Percentiles rank a stretch among this genome's conserved stretches.
phyloP scores from a whole-genome alignment of 1,140 invertebrate species.

The Adoxophyes honmai region DNA sequence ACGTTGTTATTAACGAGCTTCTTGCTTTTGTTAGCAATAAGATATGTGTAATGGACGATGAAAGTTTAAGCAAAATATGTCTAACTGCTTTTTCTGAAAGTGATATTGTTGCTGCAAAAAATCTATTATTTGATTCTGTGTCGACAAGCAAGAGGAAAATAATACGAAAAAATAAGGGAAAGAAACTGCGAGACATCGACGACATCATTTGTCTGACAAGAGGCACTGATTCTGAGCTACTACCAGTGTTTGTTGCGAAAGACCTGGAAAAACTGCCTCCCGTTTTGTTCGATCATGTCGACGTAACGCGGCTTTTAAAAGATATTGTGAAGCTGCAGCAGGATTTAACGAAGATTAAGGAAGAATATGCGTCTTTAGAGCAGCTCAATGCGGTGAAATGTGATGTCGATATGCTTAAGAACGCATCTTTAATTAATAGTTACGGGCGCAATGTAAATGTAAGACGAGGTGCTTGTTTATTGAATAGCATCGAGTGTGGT shows the following conservation, averaged over 20 bases:
- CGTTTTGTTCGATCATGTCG: constrained; percentile 15
- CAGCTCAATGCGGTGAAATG: not conserved
- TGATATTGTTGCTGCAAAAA: not conserved
- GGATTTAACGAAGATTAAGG: not conserved
- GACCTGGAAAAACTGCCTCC: constrained; percentile 16
- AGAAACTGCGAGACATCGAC: constrained; percentile 11
- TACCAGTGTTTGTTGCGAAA: constrained; percentile 20
- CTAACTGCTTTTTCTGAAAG: not conserved
- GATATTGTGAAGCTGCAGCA: not conserved
- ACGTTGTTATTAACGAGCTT: not conserved
- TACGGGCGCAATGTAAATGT: not conserved
- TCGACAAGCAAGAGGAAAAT: not conserved
- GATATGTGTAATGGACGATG: not conserved
- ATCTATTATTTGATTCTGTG: not conserved
- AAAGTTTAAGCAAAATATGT: not conserved
- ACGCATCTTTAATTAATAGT: not conserved
- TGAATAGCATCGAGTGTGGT: not conserved
- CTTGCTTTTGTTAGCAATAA: not conserved
- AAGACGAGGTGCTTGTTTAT: not conserved
- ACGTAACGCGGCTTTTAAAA: constrained; percentile 15
- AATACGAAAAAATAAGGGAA: constrained; percentile 3
- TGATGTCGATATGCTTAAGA: not conserved
- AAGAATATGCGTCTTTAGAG: not conserved
- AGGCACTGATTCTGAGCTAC: constrained; percentile 6
- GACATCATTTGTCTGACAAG: constrained; percentile 19